These are phyloP conservation scores for Anarsia innoxiella DNA, from an alignment of 2,888 invertebrate genomes.

Conservation along the genomic window DNA sequence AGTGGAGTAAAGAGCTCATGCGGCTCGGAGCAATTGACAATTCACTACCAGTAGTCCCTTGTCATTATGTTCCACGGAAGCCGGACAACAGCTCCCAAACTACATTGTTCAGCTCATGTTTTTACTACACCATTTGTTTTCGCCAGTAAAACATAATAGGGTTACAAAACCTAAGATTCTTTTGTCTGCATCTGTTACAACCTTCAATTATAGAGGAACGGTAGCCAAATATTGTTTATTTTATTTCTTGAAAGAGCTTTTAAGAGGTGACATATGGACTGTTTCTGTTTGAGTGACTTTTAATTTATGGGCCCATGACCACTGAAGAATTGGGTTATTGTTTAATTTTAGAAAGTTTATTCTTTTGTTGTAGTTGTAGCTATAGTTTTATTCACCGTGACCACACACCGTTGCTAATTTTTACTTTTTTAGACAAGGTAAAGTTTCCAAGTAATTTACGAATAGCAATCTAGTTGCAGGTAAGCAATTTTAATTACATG, in stretches of 20 bases:
- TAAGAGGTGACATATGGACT: constrained; percentile 63
- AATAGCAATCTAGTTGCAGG: constrained; percentile 6
- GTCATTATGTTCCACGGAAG: constrained; percentile 55
- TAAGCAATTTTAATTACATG: constrained; percentile 5
- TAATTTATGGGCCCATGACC: constrained; percentile 61
- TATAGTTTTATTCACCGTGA: constrained; percentile 21
- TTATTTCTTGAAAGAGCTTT: constrained; percentile 58
- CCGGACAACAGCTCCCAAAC: constrained; percentile 41
- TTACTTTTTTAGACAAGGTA: neutral
- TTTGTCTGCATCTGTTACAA: constrained; percentile 59
- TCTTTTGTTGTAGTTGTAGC: constrained; percentile 23
- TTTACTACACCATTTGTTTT: constrained; percentile 57
- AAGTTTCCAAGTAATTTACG: neutral
- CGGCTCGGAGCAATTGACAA: constrained; percentile 46
- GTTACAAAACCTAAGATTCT: constrained; percentile 44
- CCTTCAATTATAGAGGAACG: constrained; percentile 47
- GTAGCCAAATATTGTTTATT: constrained; percentile 73
- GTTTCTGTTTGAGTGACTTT: constrained; percentile 44
- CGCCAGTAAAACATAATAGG: constrained; percentile 56
- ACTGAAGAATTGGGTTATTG: constrained; percentile 57
- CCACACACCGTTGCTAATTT: constrained; percentile 51
- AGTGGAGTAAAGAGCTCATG: constrained; percentile 45
- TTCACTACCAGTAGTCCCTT: constrained; percentile 43
- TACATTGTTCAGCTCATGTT: constrained; percentile 48
- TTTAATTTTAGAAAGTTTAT: constrained; percentile 49